Conservation (phyloP, 2,113 vertebrate species). For the Ondatra zibethicus region DNA sequence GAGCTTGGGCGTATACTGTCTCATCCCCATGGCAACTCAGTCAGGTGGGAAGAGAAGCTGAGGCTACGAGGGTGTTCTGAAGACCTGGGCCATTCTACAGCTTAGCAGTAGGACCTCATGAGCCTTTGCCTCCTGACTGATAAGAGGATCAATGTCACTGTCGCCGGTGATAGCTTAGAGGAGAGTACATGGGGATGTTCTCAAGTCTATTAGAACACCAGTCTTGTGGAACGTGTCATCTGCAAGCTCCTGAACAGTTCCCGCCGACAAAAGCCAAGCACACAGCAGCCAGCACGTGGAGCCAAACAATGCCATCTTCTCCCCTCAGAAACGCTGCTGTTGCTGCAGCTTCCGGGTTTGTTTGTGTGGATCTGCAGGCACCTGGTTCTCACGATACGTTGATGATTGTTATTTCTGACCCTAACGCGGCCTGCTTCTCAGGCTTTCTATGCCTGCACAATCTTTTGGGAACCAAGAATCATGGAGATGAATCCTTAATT, state of each 20-base stretch:
- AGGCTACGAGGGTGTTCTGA: fast-evolving
- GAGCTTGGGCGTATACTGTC: fast-evolving
- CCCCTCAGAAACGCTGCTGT: neutral
- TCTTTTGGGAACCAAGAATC: conserved; percentile 1
- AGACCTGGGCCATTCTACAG: fast-evolving
- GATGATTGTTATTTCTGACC: conserved; percentile 47
- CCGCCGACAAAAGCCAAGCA: neutral
- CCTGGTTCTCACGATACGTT: neutral
- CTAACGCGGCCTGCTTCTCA: neutral
- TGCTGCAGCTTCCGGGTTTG: neutral
- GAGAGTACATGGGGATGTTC: fast-evolving
- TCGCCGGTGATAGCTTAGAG: neutral
- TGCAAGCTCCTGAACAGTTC: neutral
- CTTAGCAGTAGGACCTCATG: fast-evolving
- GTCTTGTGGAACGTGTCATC: neutral
- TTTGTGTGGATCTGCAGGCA: neutral
- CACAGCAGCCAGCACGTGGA: too few relatives aligned
- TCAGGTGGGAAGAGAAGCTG: neutral
- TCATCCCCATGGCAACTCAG: neutral
- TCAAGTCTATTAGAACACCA: neutral
- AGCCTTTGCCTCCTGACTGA: neutral
- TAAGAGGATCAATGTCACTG: fast-evolving
- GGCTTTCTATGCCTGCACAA: neutral
- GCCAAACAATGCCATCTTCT: neutral
- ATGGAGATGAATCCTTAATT: neutral